A percentile compares a stretch with the other conserved stretches of the same genome.
These are phyloP conservation scores for Gulo gulo DNA, from an alignment of 2,113 vertebrate species.

Conservation along the genomic window DNA sequence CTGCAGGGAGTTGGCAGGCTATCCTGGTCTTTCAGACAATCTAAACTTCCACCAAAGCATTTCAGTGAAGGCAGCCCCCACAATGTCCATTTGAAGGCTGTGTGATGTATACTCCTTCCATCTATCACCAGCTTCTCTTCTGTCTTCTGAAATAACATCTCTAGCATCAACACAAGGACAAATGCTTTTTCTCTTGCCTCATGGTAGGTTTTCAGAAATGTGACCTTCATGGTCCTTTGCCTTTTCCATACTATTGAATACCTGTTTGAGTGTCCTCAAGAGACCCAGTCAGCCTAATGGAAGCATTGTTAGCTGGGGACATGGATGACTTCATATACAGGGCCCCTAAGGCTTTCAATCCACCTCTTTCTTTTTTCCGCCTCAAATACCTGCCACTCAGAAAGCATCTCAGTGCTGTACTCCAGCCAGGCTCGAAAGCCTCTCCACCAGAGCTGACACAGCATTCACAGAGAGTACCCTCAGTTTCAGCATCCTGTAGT, in stretches of 20 bases:
- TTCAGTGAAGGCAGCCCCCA: conserved; percentile 26
- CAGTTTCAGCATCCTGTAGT: not conserved
- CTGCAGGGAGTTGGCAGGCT: not conserved
- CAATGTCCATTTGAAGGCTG: conserved; percentile 9
- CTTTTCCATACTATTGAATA: conserved; percentile 62
- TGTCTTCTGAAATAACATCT: conserved; percentile 74
- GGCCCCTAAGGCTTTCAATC: conserved; percentile 50
- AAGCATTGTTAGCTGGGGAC: conserved; percentile 61
- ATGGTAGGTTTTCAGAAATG: conserved; percentile 59
- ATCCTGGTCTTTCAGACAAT: not conserved
- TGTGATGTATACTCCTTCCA: not conserved
- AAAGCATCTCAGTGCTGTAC: conserved; percentile 52
- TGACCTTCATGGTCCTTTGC: conserved; percentile 59
- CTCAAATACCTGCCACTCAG: conserved; percentile 66
- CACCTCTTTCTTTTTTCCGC: conserved; percentile 50
- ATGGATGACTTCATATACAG: conserved; percentile 66
- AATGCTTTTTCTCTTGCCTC: conserved; percentile 56
- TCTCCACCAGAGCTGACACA: conserved; percentile 17
- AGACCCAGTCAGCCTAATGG: conserved; percentile 61
- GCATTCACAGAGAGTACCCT: not conserved
- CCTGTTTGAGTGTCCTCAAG: conserved; percentile 62
- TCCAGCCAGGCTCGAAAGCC: conserved; percentile 21
- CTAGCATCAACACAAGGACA: conserved; percentile 60
- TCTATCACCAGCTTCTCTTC: not conserved
- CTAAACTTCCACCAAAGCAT: conserved; percentile 56